Evolutionary conservation across 2,797 vertebrate species (phyloP).

Genomic region (Hydrophis major): DNA sequence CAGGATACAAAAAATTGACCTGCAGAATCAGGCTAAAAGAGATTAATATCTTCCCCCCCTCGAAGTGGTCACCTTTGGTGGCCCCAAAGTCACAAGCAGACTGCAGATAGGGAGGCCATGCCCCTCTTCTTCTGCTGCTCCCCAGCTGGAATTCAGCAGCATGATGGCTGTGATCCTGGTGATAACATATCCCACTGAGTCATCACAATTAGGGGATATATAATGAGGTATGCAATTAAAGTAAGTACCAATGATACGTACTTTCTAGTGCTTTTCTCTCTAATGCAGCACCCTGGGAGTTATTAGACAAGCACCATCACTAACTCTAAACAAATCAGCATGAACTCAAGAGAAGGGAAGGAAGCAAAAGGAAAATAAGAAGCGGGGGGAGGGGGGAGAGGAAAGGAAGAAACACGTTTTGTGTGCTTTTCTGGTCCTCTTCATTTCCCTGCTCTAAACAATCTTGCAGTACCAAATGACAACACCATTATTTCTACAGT

Average conservation of each 20-base stretch:
- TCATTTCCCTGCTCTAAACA: not conserved
- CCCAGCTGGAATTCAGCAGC: not conserved
- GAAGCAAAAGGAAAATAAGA: not conserved
- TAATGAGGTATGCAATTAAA: not conserved
- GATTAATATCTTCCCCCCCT: not conserved
- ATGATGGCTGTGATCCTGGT: not conserved
- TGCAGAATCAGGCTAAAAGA: not conserved
- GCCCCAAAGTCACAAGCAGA: not conserved
- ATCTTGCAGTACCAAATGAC: slow-evolving; percentile 1
- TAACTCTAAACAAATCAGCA: slow-evolving; percentile 22
- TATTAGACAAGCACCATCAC: slow-evolving; percentile 1
- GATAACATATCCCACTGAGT: not conserved
- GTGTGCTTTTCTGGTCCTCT: not conserved
- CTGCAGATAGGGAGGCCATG: not conserved
- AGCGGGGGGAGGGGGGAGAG: not conserved
- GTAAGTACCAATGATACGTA: not conserved
- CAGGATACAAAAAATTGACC: not conserved
- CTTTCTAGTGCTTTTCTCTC: not conserved
- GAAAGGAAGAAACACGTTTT: not conserved
- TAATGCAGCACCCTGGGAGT: not conserved
- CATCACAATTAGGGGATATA: not conserved
- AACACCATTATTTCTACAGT: not conserved
- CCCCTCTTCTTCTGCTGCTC: no score
- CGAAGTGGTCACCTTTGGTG: not conserved
- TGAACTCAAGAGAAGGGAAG: not conserved